These are phyloP conservation scores for Solen grandis DNA, from an alignment of 1,140 invertebrate species.

Conservation along the genomic window DNA sequence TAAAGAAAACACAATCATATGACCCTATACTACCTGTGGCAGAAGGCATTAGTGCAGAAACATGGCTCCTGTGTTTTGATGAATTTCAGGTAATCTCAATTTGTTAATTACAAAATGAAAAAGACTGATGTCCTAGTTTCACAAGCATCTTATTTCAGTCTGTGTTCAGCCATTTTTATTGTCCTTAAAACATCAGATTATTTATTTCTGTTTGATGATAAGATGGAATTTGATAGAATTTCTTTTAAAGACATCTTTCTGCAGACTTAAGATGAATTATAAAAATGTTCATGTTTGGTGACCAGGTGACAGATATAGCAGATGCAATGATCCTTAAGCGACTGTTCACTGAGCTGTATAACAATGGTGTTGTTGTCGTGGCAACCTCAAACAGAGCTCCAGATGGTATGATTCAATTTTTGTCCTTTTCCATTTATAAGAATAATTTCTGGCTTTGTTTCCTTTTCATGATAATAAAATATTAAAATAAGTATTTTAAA, in stretches of 20 bases:
- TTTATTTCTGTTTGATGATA: no score
- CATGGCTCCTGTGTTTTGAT: slow-evolving; percentile 98
- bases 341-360: slow-evolving; percentile 96
- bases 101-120: background rate
- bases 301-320: slow-evolving; percentile 97
- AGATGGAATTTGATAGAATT: no score
- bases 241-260: no score
- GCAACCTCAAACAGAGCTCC: slow-evolving; percentile 98
- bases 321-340: slow-evolving; percentile 99
- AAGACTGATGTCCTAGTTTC: background rate
- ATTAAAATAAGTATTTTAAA: no score
- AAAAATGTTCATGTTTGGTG: no score
- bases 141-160: no score
- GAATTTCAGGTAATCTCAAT: slow-evolving; percentile 94
- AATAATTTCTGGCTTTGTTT: no score
- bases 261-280: no score
- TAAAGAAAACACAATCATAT: slow-evolving; percentile 82
- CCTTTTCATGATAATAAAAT: no score
- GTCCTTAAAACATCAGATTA: no score
- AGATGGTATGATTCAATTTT: slow-evolving; percentile 84
- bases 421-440: no score
- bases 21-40: slow-evolving; percentile 98
- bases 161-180: no score
- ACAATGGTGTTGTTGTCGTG: slow-evolving; percentile 94
- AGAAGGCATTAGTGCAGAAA: slow-evolving; percentile 89